phyloP scores from a whole-genome alignment of 1,140 invertebrate genomes.

The Hycleus cichorii region DNA sequence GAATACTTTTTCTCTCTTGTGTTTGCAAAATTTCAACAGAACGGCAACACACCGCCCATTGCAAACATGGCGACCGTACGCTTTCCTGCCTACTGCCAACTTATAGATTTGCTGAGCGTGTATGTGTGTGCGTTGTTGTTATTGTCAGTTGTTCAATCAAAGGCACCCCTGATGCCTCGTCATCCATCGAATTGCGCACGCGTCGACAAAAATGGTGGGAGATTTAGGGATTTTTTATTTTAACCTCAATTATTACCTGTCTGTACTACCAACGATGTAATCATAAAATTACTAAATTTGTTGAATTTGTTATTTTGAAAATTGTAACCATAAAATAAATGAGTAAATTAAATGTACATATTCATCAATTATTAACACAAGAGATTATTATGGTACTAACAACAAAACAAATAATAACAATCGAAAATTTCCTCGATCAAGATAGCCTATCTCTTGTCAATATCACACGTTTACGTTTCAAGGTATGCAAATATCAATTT shows the following conservation, averaged over 20 bases:
- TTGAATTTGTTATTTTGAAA: neutral
- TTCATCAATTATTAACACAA: constrained; percentile 43
- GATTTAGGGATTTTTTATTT: too few species aligned
- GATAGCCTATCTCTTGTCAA: constrained; percentile 43
- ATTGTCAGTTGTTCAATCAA: neutral
- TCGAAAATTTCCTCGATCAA: constrained; percentile 52
- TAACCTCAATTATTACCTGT: too few species aligned
- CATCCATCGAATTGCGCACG: constrained; percentile 1
- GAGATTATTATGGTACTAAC: constrained; percentile 44
- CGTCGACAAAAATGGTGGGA: neutral
- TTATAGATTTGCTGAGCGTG: neutral
- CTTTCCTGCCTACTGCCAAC: neutral
- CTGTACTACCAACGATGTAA: too few species aligned
- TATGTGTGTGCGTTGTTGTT: too few species aligned
- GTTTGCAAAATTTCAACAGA: constrained; percentile 30
- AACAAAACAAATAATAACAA: constrained; percentile 47
- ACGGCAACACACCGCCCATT: constrained; percentile 48
- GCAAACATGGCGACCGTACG: constrained; percentile 51
- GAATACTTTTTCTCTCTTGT: constrained; percentile 23
- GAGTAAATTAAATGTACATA: constrained; percentile 40
- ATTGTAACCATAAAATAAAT: constrained; percentile 29
- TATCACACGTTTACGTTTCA: constrained; percentile 40
- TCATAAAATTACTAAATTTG: neutral
- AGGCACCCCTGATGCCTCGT: too few species aligned
- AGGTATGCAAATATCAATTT: constrained; percentile 36